These are phyloP conservation scores for Hoplostethus atlanticus DNA, from an alignment of 2,797 vertebrate species.

Conservation along the genomic window DNA sequence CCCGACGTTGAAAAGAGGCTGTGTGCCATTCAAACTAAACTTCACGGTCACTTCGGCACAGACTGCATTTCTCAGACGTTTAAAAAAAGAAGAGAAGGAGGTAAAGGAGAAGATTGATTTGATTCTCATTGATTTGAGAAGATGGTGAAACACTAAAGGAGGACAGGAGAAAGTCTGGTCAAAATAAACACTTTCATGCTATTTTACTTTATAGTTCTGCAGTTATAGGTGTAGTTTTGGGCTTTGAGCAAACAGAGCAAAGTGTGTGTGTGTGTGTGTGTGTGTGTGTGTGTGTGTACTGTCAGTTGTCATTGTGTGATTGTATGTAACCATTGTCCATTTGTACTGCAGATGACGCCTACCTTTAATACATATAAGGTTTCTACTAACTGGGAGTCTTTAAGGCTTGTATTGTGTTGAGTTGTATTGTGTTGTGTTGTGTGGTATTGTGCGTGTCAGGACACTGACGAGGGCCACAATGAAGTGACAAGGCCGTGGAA, in stretches of 20 bases:
- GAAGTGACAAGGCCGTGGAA: constrained; percentile 46
- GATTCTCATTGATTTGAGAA: no score
- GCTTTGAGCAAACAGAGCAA: constrained; percentile 26
- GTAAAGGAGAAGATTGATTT: no score
- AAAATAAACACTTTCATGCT: no score
- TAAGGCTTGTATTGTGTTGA: constrained; percentile 40
- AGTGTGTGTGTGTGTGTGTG: not conserved
- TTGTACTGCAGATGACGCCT: constrained; percentile 14
- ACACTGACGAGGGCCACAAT: constrained; percentile 62
- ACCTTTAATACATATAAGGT: not conserved
- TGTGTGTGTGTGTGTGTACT: not conserved
- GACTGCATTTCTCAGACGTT: no score
- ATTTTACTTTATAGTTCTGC: no score
- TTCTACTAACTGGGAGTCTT: constrained; percentile 31
- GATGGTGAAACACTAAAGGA: no score
- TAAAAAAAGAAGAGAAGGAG: no score
- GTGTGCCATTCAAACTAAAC: no score
- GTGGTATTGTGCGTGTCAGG: constrained; percentile 47
- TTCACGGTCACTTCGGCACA: no score
- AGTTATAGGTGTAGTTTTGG: not conserved
- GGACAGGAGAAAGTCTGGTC: no score
- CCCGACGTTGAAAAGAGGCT: no score
- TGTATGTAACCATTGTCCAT: constrained; percentile 23
- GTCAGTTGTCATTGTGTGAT: not conserved
- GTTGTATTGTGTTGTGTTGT: constrained; percentile 47